Conservation (phyloP, 2,888 invertebrate species). For the Polyommatus iphigenia region DNA sequence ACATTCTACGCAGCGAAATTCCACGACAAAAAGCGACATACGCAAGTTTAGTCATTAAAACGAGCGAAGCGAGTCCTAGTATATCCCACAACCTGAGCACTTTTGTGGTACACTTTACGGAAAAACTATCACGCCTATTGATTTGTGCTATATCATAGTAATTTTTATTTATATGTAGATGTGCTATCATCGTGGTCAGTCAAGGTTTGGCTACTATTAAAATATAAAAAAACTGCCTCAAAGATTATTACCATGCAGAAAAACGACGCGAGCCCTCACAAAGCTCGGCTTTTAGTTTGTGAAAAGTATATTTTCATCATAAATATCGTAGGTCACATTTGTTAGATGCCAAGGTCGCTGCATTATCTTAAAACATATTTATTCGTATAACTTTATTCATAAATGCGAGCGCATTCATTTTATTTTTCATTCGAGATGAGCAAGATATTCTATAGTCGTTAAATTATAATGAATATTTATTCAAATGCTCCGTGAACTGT, state of each 20-base stretch:
- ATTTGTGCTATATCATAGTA: no score
- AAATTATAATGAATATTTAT: conserved; percentile 16
- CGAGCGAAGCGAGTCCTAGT: no score
- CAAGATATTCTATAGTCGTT: conserved; percentile 17
- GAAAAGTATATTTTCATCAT: neutral
- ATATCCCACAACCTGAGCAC: no score
- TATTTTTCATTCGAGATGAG: conserved; percentile 9
- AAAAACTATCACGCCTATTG: no score
- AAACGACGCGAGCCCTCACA: no score
- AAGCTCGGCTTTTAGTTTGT: no score
- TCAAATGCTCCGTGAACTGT: neutral
- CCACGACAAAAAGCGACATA: neutral
- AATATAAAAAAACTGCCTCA: no score
- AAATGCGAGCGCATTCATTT: conserved; percentile 25
- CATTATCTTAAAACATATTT: neutral
- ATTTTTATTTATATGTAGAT: no score
- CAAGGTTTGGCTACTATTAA: no score
- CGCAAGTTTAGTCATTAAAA: neutral
- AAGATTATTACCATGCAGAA: no score
- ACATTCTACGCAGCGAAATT: neutral
- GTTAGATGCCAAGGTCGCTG: conserved; percentile 5
- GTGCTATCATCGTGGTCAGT: no score
- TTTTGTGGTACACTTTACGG: no score
- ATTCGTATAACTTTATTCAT: neutral
- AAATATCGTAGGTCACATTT: neutral